Conservation (phyloP, 1,140 invertebrate genomes). For the Eriosoma lanigerum region DNA sequence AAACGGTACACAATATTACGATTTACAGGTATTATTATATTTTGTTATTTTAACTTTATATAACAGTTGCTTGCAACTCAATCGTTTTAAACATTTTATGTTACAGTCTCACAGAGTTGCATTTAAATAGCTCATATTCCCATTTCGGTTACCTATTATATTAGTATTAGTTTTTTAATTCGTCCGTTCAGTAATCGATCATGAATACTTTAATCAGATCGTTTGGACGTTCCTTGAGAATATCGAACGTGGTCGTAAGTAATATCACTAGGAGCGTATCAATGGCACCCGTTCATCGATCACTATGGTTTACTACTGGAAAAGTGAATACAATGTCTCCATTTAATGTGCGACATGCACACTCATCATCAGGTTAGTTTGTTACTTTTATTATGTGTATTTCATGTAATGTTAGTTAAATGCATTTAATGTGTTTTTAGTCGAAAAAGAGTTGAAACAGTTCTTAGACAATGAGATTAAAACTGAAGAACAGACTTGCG, state of each 20-base stretch:
- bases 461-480: slow-evolving; percentile 41
- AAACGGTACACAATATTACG: too few relatives aligned
- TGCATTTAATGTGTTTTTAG: not conserved
- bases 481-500: slow-evolving; percentile 27
- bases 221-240: not conserved
- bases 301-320: not conserved
- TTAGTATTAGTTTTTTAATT: not conserved
- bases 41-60: not conserved
- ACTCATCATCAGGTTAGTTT: slow-evolving; percentile 5
- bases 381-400: too few relatives aligned
- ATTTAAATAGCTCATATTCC: not conserved
- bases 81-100: not conserved
- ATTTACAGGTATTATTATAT: too few relatives aligned
- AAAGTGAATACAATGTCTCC: not conserved
- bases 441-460: slow-evolving; percentile 31
- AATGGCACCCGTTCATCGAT: not conserved
- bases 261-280: not conserved
- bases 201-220: slow-evolving; percentile 26
- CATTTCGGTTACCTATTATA: not conserved
- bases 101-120: not conserved
- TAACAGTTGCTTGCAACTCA: not conserved
- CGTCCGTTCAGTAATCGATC: not conserved
- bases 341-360: not conserved
- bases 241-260: slow-evolving; percentile 13
- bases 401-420: not conserved